Evolutionary conservation across 2,113 vertebrate species (phyloP).

Genomic region (Hippocampus mohnikei): DNA sequence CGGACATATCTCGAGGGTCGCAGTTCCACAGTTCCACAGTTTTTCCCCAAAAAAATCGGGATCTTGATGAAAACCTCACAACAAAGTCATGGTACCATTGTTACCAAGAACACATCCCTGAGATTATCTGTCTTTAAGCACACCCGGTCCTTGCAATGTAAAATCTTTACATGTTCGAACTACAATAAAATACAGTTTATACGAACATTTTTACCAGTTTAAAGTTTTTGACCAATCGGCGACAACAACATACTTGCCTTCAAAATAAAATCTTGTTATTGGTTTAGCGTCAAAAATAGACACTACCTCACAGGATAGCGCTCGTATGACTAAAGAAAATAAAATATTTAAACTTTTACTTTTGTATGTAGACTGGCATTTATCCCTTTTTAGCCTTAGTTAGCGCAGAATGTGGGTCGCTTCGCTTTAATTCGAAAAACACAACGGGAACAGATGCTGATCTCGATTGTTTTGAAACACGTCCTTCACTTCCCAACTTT

Average conservation of each 20-base stretch:
- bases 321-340: rapidly evolving
- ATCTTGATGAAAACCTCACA: neutral
- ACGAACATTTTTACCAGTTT: neutral
- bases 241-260: neutral
- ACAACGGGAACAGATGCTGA: neutral
- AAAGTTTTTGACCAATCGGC: neutral
- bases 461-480: neutral
- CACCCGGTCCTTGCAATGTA: too few species aligned
- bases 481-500: slow-evolving; percentile 33
- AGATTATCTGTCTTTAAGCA: neutral
- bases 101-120: too few species aligned
- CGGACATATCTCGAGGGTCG: slow-evolving; percentile 28
- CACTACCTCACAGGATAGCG: rapidly evolving
- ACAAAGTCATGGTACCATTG: neutral
- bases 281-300: rapidly evolving
- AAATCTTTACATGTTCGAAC: neutral
- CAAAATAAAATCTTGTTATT: slow-evolving; percentile 17
- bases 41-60: neutral
- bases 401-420: rapidly evolving
- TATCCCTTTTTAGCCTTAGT: neutral
- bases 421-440: slow-evolving; percentile 19
- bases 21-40: neutral
- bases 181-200: neutral
- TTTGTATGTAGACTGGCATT: neutral
- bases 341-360: too few species aligned